Evolutionary conservation across 2,113 vertebrate species (phyloP).

Genomic region (Peucedramus taeniatus): DNA sequence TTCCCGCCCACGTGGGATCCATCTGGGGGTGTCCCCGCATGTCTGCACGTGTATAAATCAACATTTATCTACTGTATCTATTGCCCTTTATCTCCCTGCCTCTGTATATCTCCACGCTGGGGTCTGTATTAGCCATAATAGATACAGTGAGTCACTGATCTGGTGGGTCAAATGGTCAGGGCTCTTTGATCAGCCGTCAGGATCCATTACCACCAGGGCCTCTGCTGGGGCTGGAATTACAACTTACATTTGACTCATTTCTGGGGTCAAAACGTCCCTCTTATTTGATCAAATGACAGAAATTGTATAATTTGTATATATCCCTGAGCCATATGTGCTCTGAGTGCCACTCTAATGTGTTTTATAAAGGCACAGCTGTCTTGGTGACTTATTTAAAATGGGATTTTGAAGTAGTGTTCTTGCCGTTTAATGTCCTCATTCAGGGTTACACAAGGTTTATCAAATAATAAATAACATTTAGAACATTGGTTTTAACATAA

Average conservation of each 20-base stretch:
- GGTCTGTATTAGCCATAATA: conserved; percentile 63
- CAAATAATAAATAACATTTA: conserved; percentile 70
- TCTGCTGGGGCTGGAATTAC: conserved; percentile 85
- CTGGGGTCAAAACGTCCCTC: conserved; percentile 77
- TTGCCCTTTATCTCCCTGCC: conserved; percentile 39
- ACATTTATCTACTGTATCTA: background rate
- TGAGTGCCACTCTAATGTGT: conserved; percentile 85
- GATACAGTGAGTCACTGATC: conserved; percentile 74
- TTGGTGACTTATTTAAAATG: conserved; percentile 84
- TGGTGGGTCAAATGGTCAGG: conserved; percentile 82
- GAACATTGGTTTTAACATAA: conserved; percentile 63
- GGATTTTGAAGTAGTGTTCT: conserved; percentile 79
- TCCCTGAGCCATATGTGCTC: conserved; percentile 83
- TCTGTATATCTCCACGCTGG: background rate
- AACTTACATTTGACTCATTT: conserved; percentile 85
- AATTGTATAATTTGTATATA: conserved; percentile 91
- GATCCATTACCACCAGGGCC: conserved; percentile 78
- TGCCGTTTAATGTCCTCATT: conserved; percentile 76
- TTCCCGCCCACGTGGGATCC: background rate
- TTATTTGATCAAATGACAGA: conserved; percentile 88
- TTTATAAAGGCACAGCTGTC: conserved; percentile 82
- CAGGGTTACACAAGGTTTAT: conserved; percentile 78
- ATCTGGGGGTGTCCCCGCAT: fast-evolving
- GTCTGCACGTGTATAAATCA: conserved; percentile 7
- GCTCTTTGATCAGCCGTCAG: conserved; percentile 83